Evolutionary conservation across 2,113 vertebrate species (phyloP), one percentile per base, ranked within the genome.

Genomic region (Sigmodon hispidus): DNA sequence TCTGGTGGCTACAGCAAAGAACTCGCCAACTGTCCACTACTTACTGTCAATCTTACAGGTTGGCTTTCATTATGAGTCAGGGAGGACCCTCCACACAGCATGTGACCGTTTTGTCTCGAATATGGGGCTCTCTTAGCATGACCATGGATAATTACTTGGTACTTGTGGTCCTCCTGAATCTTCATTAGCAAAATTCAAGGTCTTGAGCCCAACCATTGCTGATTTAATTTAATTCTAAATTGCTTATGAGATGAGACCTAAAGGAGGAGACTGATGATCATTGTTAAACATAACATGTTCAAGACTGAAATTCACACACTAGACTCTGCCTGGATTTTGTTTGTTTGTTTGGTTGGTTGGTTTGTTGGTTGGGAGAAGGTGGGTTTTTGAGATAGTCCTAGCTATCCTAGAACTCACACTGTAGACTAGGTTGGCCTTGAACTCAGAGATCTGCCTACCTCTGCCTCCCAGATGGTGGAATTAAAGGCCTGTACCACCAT

Each of bases 171-270:
- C 52, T 94, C 55, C 19, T 70, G n/a, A 93, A 72, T 92, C 31
- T 36, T 89, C 77, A 24, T 70, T 69, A 63, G 69, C 77, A 92
- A 96, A 92, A 96, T 40, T 90, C 43, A 77, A 94, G 34, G 61
- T 55, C 79, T 22, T 81, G 76, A 88, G 77, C 48, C 24, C 26
- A 69, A 72, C 16, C 16, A 73, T 45, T 88, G 81, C 31, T 84
- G 43, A 95, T 12, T 36, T 29, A 21, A 43, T 52, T 99, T 99
- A 99, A 99, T 98, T 98, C 98, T 96, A 98, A 98, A 85, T 93
- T 96, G 96, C 98, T 97, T 98, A 98, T 98, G 98, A 98, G 98
- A 96, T 77, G 97, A 97, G 94, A 90, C 83, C 97, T 97, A 97
- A 84, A 93, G 79, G 31, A 96, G 29, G 3, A 69, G 8, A 31